phyloP scores from a whole-genome alignment of 2,888 invertebrate genomes.

The Aphidius colemani region DNA sequence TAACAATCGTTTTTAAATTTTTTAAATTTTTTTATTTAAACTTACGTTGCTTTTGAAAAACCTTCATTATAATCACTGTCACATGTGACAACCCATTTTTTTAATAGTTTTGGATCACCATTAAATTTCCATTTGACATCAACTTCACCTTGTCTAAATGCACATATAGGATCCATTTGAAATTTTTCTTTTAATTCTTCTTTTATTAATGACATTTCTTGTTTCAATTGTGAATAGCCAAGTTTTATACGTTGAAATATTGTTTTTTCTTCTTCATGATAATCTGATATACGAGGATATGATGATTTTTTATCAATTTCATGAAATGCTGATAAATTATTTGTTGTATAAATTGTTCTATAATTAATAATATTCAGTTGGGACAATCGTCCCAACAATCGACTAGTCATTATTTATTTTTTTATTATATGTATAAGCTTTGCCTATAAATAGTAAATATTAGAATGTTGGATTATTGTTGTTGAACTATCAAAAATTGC shows the following conservation, averaged over 20 bases:
- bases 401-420: too few relatives aligned
- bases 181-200: constrained; percentile 71
- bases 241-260: constrained; percentile 64
- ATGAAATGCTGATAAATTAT: constrained; percentile 60
- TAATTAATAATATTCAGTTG: constrained; percentile 6
- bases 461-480: too few relatives aligned
- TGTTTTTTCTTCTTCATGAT: constrained; percentile 44
- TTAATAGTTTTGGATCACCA: constrained; percentile 65
- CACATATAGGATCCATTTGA: constrained; percentile 67
- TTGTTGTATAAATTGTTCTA: constrained; percentile 43
- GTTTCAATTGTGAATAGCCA: constrained; percentile 70
- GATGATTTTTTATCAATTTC: constrained; percentile 68
- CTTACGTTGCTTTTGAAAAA: constrained; percentile 53
- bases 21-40: constrained; percentile 7
- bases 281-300: constrained; percentile 54
- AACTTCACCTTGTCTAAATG: constrained; percentile 68
- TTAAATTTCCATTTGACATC: constrained; percentile 77
- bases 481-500: too few relatives aligned
- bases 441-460: too few relatives aligned
- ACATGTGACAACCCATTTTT: constrained; percentile 74
- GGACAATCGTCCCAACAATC: too few relatives aligned
- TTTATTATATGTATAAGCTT: too few relatives aligned
- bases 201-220: constrained; percentile 70
- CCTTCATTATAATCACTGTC: constrained; percentile 86
- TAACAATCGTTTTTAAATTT: constrained; percentile 9